Conservation (phyloP, 2,888 invertebrate genomes). For the Pheosia tremula region DNA sequence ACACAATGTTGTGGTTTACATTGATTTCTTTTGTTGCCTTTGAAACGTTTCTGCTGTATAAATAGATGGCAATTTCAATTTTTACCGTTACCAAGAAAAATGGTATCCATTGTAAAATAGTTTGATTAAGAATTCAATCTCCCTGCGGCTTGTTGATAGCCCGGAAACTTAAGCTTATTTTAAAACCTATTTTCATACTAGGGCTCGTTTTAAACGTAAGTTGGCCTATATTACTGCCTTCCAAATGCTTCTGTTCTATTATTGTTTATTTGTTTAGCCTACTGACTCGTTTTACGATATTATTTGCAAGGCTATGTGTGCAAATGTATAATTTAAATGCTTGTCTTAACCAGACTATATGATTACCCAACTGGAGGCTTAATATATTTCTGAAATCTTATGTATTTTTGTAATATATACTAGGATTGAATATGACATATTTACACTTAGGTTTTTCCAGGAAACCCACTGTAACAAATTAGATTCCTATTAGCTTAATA, state of each 20-base stretch:
- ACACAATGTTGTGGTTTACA: constrained; percentile 3
- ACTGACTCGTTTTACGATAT: too few relatives aligned
- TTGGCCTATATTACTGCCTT: too few relatives aligned
- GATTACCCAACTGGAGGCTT: too few relatives aligned
- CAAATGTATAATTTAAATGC: too few relatives aligned
- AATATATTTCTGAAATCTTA: too few relatives aligned
- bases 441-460: constrained; percentile 19
- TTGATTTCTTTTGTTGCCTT: constrained; percentile 5
- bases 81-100: background rate
- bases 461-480: background rate
- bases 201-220: too few relatives aligned
- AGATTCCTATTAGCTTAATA: constrained; percentile 17
- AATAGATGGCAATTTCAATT: constrained; percentile 4
- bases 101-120: background rate
- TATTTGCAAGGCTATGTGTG: too few relatives aligned
- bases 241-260: too few relatives aligned
- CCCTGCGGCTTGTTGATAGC: background rate
- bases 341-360: too few relatives aligned
- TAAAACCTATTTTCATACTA: background rate
- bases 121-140: constrained; percentile 3
- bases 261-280: too few relatives aligned
- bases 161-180: background rate
- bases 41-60: constrained; percentile 5
- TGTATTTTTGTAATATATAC: too few relatives aligned
- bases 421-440: background rate